phyloP scores from a whole-genome alignment of 2,888 invertebrate genomes.

The Augiades crinisus region DNA sequence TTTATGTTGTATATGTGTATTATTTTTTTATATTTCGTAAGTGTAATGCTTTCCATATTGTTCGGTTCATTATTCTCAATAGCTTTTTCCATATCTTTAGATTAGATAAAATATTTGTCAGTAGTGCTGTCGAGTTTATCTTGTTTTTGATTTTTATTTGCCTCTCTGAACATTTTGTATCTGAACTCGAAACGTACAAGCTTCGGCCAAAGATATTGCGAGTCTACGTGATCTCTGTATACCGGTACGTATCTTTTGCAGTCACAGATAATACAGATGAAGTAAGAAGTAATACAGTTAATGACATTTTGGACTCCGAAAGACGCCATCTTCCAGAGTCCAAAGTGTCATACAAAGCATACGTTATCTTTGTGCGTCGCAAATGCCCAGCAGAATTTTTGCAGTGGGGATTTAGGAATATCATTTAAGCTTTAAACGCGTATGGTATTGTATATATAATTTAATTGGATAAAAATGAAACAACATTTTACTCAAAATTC shows the following conservation, averaged over 20 bases:
- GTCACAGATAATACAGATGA: too few relatives aligned
- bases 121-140: slow-evolving; percentile 35
- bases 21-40: slow-evolving; percentile 61
- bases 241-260: too few relatives aligned
- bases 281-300: too few relatives aligned
- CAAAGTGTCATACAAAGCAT: too few relatives aligned
- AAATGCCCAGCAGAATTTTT: slow-evolving; percentile 29
- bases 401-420: background rate
- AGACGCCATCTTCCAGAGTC: too few relatives aligned
- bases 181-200: slow-evolving; percentile 34
- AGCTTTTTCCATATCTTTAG: slow-evolving; percentile 38
- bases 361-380: too few relatives aligned
- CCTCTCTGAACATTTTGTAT: slow-evolving; percentile 18
- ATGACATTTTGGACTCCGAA: too few relatives aligned
- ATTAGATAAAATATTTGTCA: slow-evolving; percentile 34
- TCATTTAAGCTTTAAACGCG: background rate
- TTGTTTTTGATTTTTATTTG: background rate
- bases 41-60: slow-evolving; percentile 66
- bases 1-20: too few relatives aligned
- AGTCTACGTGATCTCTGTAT: too few relatives aligned
- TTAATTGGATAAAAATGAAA: background rate
- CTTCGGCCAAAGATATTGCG: too few relatives aligned
- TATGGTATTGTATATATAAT: background rate
- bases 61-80: slow-evolving; percentile 65
- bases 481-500: background rate